Conservation (phyloP, 2,113 vertebrate species). For the Gymnorhina tibicen region DNA sequence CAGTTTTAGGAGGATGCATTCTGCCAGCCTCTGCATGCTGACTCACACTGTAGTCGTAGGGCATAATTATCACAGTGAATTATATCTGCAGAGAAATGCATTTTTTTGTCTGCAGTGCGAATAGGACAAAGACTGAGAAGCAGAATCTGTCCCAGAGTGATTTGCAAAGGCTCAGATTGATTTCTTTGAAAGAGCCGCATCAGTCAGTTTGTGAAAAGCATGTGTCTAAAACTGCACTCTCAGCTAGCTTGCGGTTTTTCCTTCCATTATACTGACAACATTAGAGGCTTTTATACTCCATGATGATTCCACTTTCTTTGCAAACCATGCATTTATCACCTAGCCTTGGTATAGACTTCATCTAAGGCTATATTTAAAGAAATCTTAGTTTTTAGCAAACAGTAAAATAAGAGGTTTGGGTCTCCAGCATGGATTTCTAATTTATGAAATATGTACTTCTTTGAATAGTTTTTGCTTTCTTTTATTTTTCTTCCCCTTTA, state of each 20-base stretch:
- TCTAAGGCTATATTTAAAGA: constrained; percentile 10
- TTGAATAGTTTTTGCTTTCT: background rate
- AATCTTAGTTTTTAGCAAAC: background rate
- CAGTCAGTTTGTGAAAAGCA: constrained; percentile 15
- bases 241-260: constrained; percentile 9
- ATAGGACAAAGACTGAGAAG: background rate
- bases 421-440: background rate
- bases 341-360: background rate
- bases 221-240: constrained; percentile 14
- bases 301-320: constrained; percentile 47
- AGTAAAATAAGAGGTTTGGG: background rate
- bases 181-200: constrained; percentile 1
- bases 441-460: background rate
- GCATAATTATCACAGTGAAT: constrained; percentile 4
- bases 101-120: background rate
- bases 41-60: background rate
- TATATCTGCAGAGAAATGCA: background rate
- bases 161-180: constrained; percentile 7
- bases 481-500: background rate
- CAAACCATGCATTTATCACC: constrained; percentile 34
- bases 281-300: background rate
- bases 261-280: background rate
- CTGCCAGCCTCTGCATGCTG: background rate
- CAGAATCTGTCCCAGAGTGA: constrained; percentile 10
- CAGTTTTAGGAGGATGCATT: background rate